Conservation (phyloP, 2,797 vertebrate genomes). For the Rhabdomys pumilio region DNA sequence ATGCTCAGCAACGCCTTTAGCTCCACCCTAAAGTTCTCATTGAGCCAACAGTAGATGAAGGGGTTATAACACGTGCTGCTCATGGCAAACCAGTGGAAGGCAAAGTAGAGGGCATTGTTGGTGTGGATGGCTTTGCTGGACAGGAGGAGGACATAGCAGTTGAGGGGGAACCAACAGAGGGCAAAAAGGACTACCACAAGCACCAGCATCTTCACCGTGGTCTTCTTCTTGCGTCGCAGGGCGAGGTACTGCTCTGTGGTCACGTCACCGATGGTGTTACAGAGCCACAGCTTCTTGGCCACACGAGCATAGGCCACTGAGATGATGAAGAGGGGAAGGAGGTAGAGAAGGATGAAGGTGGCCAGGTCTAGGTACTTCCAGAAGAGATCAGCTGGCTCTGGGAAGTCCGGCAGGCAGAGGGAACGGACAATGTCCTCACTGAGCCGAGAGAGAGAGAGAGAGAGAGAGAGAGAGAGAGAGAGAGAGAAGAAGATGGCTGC, state of each 20-base stretch:
- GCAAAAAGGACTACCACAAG: conserved; percentile 90
- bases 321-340: conserved; percentile 96
- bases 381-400: conserved; percentile 95
- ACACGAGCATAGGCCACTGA: conserved; percentile 93
- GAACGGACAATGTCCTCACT: conserved; percentile 93
- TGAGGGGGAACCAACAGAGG: conserved; percentile 92
- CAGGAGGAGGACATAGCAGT: conserved; percentile 90
- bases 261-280: conserved; percentile 94
- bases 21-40: conserved; percentile 89
- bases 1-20: conserved; percentile 92
- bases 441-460: background rate
- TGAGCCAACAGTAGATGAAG: conserved; percentile 92
- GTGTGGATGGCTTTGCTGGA: conserved; percentile 90
- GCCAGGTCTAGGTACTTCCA: conserved; percentile 96
- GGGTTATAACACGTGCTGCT: conserved; percentile 92
- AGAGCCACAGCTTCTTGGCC: conserved; percentile 95
- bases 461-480: too few relatives aligned
- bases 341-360: conserved; percentile 95
- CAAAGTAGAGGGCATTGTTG: conserved; percentile 89
- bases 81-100: conserved; percentile 91
- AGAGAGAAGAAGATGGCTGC: background rate
- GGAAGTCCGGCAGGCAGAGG: conserved; percentile 96
- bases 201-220: conserved; percentile 91
- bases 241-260: conserved; percentile 94
- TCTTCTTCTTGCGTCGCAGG: conserved; percentile 90